These are phyloP conservation scores for Spisula solida DNA, from an alignment of 2,888 invertebrate genomes.

Conservation along the genomic window DNA sequence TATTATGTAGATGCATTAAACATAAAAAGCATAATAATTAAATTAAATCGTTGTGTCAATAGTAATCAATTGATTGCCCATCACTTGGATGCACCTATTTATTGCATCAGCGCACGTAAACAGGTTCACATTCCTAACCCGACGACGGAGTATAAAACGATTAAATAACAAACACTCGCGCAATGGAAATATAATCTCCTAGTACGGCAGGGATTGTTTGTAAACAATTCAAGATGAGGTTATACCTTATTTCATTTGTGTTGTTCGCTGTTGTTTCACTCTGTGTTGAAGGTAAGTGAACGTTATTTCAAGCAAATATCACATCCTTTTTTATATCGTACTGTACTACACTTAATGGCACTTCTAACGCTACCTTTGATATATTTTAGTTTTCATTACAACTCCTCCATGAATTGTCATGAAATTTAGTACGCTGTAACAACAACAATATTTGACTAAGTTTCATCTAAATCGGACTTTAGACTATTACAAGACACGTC, in stretches of 20 bases:
- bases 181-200: background rate
- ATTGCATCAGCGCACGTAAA: background rate
- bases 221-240: slow-evolving; percentile 7
- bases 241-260: slow-evolving; percentile 10
- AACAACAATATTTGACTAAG: background rate
- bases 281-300: slow-evolving; percentile 32
- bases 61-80: background rate
- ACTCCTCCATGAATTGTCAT: too few relatives aligned
- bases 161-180: background rate
- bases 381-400: too few relatives aligned
- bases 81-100: background rate
- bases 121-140: background rate
- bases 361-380: too few relatives aligned
- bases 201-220: background rate
- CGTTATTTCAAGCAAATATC: background rate
- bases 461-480: too few relatives aligned
- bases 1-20: background rate
- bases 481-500: too few relatives aligned
- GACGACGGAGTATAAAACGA: slow-evolving; percentile 8
- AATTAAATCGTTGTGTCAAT: background rate
- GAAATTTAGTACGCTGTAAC: background rate
- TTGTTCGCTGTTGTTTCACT: background rate
- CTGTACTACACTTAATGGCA: too few relatives aligned
- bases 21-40: background rate
- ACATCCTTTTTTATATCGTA: background rate